Evolutionary conservation across 2,888 invertebrate species (phyloP), one percentile per base, ranked within the genome.

Genomic region (Xestia xanthographa): DNA sequence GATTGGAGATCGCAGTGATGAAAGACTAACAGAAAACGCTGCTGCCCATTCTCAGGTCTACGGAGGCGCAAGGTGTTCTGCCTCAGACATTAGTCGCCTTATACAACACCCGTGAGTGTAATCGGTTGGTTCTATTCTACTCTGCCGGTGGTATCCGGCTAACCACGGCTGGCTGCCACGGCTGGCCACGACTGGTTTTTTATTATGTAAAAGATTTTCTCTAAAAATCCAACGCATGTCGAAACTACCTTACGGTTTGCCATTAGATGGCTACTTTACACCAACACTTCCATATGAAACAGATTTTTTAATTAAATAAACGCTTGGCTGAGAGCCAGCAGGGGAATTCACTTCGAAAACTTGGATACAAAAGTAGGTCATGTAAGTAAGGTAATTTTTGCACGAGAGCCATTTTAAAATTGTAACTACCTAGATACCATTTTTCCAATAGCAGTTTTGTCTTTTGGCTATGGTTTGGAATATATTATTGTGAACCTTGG

Each of bases 251-350:
- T 48, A 66, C 67, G 41, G 66, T 38, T 69, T 50, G 48, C 65
- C 70, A 62, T 77, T 77, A 80, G 66, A 68, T 41, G 72, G 69
- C 72, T 75, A 82, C 70, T 82, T 85, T 80, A 80, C 75, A 75
- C 50, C 75, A 63, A 77, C 81, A 84, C 78, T 81, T 79, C 82
- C 66, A 80, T 74, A 79, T 58, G 81, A 79, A 84, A 87, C 81
- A 82, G 87, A 79, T 85, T 86, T 87, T 87, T 87, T 84, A 87
- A 86, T 87, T 85, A 87, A 88, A 88, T 87, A 86, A 84, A 83
- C 83, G 83, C 77, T 82, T 88, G 87, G 88, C 85, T 74, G 70
- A 50, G 77, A 79, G 81, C 87, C 88, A 88, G 78, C 76, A 73
- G 38, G 80, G 56, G 80, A 83, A 79, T 83, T 87, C 82, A 75